Base-by-base conservation (phyloP, 2,113 vertebrate species). In the Nanorana parkeri region DNA sequence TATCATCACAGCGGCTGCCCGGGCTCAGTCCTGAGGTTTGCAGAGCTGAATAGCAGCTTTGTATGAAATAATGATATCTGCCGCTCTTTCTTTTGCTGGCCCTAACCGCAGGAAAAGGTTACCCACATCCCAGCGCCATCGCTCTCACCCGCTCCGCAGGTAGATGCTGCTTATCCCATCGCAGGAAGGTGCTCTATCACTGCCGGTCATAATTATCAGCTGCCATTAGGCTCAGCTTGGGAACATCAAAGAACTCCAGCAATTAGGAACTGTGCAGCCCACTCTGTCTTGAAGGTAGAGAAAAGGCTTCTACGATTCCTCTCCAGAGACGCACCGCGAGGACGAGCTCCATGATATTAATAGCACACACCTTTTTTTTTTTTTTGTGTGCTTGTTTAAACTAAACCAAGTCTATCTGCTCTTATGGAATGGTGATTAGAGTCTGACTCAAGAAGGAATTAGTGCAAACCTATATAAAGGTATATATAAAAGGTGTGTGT, bases 191-290 rank as follows among this genome's bases (percentile, higher is more conserved):
- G 52, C 29, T 36, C 55, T 41, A 55, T 4, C 26, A 36, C 74
- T 41, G 17, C 6, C 52, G 65, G 60, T 26, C 28, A 66, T 32
- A 73, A 74, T 81, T 74, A 74, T 26, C 41, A 65, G 11, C 24
- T 17, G 20, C 69, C 15, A 24, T 28, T 4, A 1, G 61, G 68
- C 69, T 66, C 56, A 2, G 79, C 26, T 60, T 28, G 41, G 68
- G 55, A 41, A 74, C 79, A 81, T 81, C 79, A 81, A 74, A 81
- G 79, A 24, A 24, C 5, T 20, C 6, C 47, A 41, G 79, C 61
- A 65, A 81, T 81, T 81, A 74, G 69, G 32, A 26, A 13, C 21
- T 64, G 21, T 52, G 19, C 58, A 23, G 29, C 23, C 23, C 23
- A 17, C 24, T 61, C 63, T 26, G 47, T 41, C 60, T 41, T 66